Evolutionary conservation across 2,888 invertebrate genomes (phyloP).

Genomic region (Sminthurinus aureus): DNA sequence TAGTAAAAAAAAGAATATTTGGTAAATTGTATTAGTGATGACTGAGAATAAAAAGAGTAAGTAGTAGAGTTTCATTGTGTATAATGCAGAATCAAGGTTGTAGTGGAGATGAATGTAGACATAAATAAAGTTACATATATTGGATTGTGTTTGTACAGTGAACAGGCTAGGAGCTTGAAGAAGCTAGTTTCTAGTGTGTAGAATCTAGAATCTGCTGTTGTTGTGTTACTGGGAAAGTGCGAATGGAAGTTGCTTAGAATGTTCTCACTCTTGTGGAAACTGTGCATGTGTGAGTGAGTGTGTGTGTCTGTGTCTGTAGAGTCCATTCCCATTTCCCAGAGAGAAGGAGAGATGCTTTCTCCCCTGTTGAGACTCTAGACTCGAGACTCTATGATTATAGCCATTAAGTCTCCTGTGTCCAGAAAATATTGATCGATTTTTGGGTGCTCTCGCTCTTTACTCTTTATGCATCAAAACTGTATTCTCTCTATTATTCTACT

Average conservation of each 20-base stretch:
- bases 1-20: no score
- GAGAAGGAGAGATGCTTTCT: constrained; percentile 34
- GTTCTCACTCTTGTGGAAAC: constrained; percentile 32
- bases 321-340: not conserved
- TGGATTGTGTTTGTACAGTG: not conserved
- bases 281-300: constrained; percentile 35
- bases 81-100: no score
- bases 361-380: constrained; percentile 59
- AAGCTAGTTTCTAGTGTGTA: not conserved
- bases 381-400: constrained; percentile 59
- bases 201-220: constrained; percentile 15
- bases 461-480: not conserved
- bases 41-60: no score
- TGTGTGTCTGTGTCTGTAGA: constrained; percentile 30
- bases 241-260: constrained; percentile 39
- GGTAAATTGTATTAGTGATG: no score
- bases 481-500: not conserved
- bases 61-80: no score
- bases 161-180: not conserved
- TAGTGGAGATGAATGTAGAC: no score
- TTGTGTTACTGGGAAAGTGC: constrained; percentile 30
- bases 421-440: constrained; percentile 58
- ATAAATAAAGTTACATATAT: no score
- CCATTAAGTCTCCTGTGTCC: constrained; percentile 60
- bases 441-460: constrained; percentile 46